Conservation (phyloP, 64 coral and sea anemone species). For the Pachyseris speciosa region DNA sequence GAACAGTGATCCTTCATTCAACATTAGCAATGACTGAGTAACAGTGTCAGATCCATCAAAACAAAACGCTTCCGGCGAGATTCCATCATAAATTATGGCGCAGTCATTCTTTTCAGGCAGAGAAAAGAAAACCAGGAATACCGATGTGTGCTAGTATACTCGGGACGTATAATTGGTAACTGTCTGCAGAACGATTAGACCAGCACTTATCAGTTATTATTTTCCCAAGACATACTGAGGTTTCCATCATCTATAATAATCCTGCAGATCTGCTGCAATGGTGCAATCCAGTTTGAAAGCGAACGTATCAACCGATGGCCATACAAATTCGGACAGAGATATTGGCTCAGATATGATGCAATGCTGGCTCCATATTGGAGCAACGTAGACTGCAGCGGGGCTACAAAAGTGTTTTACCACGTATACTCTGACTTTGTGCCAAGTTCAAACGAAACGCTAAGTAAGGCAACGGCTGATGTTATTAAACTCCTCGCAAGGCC, state of each 20-base stretch:
- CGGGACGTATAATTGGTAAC: too few relatives aligned
- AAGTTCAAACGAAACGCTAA: not conserved
- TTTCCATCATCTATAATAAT: not conserved
- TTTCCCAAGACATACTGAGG: too few relatives aligned
- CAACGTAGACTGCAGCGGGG: not conserved
- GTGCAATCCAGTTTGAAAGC: constrained; percentile 25
- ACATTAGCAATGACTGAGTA: too few relatives aligned
- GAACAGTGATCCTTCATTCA: too few relatives aligned
- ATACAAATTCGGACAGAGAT: constrained; percentile 62
- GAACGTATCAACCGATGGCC: constrained; percentile 42
- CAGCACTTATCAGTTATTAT: too few relatives aligned
- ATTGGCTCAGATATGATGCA: not conserved
- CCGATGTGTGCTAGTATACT: too few relatives aligned
- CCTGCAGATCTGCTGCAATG: constrained; percentile 32
- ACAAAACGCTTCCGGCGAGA: too few relatives aligned
- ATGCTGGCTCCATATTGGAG: constrained; percentile 49
- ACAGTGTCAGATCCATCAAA: too few relatives aligned
- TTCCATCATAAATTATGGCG: too few relatives aligned
- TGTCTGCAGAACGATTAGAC: too few relatives aligned
- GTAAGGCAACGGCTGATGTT: constrained; percentile 26
- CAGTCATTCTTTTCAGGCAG: too few relatives aligned
- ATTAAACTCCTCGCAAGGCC: not conserved
- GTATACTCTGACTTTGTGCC: not conserved
- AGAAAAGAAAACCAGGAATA: too few relatives aligned
- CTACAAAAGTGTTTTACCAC: constrained; percentile 24